Percentiles rank a stretch among this genome's conserved stretches.
Evolutionary conservation across 2,797 vertebrate species (phyloP).

Genomic region (Halcyon badia): DNA sequence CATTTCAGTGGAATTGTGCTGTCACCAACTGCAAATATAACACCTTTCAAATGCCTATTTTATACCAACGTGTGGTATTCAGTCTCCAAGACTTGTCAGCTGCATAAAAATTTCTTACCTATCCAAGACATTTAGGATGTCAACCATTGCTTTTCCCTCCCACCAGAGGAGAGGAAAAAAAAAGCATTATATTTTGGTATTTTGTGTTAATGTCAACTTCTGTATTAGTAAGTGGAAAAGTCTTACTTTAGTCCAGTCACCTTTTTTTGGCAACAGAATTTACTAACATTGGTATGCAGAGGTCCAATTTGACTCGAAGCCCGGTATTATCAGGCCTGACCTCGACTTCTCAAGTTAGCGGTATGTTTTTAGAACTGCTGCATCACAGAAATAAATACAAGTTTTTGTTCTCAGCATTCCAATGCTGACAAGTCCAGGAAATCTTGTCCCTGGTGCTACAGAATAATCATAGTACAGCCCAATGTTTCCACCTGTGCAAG

Average conservation of each 20-base stretch:
- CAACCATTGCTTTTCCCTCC: background rate
- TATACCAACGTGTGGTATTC: background rate
- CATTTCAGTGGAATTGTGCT: background rate
- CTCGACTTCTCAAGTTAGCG: background rate
- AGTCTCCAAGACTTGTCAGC: conserved; percentile 35
- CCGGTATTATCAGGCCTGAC: background rate
- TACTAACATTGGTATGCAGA: background rate
- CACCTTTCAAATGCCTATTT: background rate
- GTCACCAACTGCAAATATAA: background rate
- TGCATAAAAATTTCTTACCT: background rate
- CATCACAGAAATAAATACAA: background rate
- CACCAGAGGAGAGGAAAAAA: background rate
- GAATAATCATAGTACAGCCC: background rate
- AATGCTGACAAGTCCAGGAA: conserved; percentile 45
- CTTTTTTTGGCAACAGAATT: background rate
- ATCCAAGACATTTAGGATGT: background rate
- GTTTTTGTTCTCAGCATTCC: background rate
- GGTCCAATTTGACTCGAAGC: background rate
- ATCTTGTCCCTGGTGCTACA: background rate
- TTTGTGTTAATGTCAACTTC: background rate
- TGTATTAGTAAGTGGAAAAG: background rate
- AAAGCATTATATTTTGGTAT: background rate
- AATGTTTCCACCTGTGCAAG: background rate
- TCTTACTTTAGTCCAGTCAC: background rate
- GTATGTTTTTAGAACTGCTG: background rate